phyloP scores from a whole-genome alignment of 1,140 invertebrate genomes.

The Zeugodacus cucurbitae region DNA sequence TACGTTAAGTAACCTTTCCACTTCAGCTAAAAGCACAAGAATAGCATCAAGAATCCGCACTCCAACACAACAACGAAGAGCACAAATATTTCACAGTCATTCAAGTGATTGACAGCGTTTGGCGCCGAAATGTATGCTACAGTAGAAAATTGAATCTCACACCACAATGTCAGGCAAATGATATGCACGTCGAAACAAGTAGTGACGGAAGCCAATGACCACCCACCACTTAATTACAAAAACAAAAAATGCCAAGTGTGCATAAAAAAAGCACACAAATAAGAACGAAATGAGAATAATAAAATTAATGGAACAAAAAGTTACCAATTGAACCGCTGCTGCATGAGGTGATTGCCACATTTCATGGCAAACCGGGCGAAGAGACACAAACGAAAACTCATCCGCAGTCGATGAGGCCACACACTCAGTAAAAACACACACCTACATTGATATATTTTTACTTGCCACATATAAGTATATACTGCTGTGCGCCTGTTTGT shows the following conservation, averaged over 20 bases:
- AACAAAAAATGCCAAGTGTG: background rate
- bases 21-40: too few species aligned
- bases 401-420: background rate
- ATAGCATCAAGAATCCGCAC: too few species aligned
- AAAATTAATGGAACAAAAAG: background rate
- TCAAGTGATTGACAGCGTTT: background rate
- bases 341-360: conserved; percentile 4
- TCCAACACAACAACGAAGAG: too few species aligned
- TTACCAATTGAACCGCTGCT: background rate
- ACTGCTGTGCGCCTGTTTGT: background rate
- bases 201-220: background rate
- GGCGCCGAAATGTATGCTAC: conserved; percentile 18
- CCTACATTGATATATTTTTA: background rate
- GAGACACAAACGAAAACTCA: background rate
- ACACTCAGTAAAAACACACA: background rate
- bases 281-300: background rate
- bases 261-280: background rate
- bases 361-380: background rate
- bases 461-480: background rate
- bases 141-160: background rate
- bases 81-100: too few species aligned
- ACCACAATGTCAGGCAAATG: background rate
- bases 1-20: too few species aligned
- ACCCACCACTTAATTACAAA: background rate
- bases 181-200: background rate